Evolutionary conservation across 1,140 invertebrate genomes (phyloP).

Genomic region (Papilio machaon): DNA sequence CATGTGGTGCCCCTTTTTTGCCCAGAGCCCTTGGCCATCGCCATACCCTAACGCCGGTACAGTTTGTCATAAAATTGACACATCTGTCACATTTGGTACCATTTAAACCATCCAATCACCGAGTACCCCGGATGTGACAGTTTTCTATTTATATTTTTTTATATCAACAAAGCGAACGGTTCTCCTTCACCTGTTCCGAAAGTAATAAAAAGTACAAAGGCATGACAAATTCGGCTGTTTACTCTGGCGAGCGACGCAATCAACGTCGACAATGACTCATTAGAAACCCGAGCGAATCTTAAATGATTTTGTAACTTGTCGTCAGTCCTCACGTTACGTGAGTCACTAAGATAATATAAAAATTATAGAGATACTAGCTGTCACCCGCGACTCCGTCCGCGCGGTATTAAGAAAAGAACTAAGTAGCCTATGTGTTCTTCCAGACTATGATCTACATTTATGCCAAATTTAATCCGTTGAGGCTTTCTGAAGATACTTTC

Average conservation of each 20-base stretch:
- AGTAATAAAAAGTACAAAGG: conserved; percentile 23
- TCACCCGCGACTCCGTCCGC: no score
- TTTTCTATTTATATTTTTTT: not conserved
- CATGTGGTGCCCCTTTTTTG: no score
- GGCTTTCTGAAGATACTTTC: no score
- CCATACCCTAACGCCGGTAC: no score
- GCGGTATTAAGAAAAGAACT: no score
- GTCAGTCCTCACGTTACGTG: not conserved
- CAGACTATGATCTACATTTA: no score
- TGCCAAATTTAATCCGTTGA: no score
- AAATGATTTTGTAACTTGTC: conserved; percentile 3
- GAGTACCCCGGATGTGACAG: not conserved
- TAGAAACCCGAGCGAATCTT: conserved; percentile 31
- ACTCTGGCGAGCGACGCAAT: not conserved
- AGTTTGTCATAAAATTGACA: not conserved
- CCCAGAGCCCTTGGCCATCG: no score
- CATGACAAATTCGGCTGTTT: conserved; percentile 16
- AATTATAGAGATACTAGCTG: not conserved
- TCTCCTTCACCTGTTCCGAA: conserved; percentile 23
- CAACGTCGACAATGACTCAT: conserved; percentile 22
- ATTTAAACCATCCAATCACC: not conserved
- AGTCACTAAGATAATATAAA: not conserved
- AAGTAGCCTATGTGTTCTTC: no score
- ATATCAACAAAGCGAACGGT: not conserved
- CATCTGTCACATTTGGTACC: not conserved